These are phyloP conservation scores for Melierax canorus DNA, from an alignment of 2,113 vertebrate genomes.

Conservation along the genomic window DNA sequence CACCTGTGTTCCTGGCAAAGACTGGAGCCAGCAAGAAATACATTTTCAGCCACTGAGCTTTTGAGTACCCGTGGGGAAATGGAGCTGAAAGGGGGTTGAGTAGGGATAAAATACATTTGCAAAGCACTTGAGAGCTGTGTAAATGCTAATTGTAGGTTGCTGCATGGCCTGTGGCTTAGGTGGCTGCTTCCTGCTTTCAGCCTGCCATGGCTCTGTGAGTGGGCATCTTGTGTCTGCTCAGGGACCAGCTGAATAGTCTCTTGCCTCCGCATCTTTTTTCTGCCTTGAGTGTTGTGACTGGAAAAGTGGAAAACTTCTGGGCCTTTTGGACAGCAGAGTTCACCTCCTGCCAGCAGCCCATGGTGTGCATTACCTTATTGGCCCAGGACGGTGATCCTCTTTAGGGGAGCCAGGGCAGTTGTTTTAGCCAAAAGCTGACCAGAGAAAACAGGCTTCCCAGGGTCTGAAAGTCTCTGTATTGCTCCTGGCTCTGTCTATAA, in stretches of 20 bases:
- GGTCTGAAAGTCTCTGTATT: not conserved
- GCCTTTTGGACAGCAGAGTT: not conserved
- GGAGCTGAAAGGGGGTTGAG: not conserved
- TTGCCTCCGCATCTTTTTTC: not conserved
- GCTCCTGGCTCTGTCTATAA: not conserved
- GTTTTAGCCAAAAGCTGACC: not conserved
- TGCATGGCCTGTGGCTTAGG: not conserved
- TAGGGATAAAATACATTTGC: not conserved
- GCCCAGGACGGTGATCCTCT: accelerated
- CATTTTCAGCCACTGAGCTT: not conserved
- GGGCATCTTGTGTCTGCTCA: not conserved
- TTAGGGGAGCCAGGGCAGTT: not conserved
- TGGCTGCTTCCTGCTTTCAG: not conserved
- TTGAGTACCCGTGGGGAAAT: not conserved
- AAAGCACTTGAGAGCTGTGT: not conserved
- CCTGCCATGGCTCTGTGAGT: not conserved
- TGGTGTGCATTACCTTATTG: not conserved
- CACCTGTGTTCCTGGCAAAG: not conserved
- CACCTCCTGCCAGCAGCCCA: not conserved
- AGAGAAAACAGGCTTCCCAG: not conserved
- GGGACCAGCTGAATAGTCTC: not conserved
- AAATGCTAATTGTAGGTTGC: not conserved
- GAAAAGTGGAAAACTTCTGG: not conserved
- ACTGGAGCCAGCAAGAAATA: not conserved
- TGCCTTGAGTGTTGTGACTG: not conserved